These are phyloP conservation scores for Nycticebus coucang DNA, from an alignment of 2,113 vertebrate genomes.

Conservation along the genomic window DNA sequence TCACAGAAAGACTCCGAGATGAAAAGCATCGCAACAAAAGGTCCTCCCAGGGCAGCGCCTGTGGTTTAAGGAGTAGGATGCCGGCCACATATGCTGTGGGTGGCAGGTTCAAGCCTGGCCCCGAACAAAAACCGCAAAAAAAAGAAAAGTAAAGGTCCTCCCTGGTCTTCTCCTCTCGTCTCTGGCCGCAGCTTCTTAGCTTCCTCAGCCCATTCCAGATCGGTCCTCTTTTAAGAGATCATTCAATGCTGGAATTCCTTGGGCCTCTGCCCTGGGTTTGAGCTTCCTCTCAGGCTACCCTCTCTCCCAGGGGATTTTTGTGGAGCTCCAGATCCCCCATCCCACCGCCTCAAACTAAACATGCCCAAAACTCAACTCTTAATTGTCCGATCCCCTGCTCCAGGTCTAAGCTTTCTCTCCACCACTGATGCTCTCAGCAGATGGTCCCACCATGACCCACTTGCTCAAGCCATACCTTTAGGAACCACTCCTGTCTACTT, in stretches of 20 bases:
- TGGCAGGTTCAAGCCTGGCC: too few species aligned
- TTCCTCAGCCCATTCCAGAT: not conserved
- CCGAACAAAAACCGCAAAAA: too few species aligned
- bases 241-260: not conserved
- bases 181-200: not conserved
- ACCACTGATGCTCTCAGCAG: not conserved
- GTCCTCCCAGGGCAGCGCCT: too few species aligned
- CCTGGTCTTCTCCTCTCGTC: not conserved
- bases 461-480: not conserved
- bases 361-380: not conserved
- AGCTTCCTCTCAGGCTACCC: not conserved
- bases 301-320: not conserved
- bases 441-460: not conserved
- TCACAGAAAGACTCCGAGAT: not conserved
- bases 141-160: not conserved
- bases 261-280: not conserved
- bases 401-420: not conserved
- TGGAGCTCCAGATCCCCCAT: not conserved
- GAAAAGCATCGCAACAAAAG: not conserved
- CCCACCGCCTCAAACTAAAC: not conserved
- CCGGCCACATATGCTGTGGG: too few species aligned
- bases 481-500: not conserved
- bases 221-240: not conserved
- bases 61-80: too few species aligned
- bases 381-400: not conserved